Evolutionary conservation across 2,888 invertebrate species (phyloP).

Genomic region (Hetaerina titia): DNA sequence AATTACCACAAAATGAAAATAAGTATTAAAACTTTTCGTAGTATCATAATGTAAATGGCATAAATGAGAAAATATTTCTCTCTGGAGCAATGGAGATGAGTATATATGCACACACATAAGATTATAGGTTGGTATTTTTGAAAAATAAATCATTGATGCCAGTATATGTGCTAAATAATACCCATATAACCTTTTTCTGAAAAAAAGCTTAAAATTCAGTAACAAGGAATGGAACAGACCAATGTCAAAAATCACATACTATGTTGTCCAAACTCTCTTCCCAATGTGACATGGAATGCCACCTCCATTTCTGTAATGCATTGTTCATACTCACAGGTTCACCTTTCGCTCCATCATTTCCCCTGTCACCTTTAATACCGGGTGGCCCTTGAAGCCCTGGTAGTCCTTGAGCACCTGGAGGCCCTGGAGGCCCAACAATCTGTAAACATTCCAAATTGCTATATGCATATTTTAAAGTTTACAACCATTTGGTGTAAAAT

Average conservation of each 20-base stretch:
- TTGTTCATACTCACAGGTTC: slow-evolving; percentile 83
- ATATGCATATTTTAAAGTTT: background rate
- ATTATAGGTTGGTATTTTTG: too few relatives aligned
- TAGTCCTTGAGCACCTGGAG: slow-evolving; percentile 88
- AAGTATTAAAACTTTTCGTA: too few relatives aligned
- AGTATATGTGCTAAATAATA: background rate
- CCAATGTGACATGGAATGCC: too few relatives aligned
- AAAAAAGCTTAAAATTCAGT: background rate
- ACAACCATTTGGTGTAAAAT: slow-evolving; percentile 34
- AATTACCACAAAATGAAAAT: too few relatives aligned
- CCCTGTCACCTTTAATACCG: slow-evolving; percentile 91
- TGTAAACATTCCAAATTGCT: slow-evolving; percentile 73
- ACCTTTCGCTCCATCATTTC: slow-evolving; percentile 89
- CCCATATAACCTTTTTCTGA: background rate
- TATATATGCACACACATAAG: too few relatives aligned
- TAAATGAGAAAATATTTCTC: too few relatives aligned
- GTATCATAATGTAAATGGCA: too few relatives aligned
- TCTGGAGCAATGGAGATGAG: too few relatives aligned
- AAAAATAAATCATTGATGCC: too few relatives aligned
- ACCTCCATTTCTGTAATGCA: background rate
- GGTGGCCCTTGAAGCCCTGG: slow-evolving; percentile 90
- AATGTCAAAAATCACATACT: background rate
- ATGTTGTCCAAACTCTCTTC: too few relatives aligned
- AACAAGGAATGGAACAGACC: background rate
- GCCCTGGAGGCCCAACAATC: slow-evolving; percentile 77